Base-by-base conservation (phyloP, 64 coral and sea anemone genomes). In the Pocillopora damicornis region DNA sequence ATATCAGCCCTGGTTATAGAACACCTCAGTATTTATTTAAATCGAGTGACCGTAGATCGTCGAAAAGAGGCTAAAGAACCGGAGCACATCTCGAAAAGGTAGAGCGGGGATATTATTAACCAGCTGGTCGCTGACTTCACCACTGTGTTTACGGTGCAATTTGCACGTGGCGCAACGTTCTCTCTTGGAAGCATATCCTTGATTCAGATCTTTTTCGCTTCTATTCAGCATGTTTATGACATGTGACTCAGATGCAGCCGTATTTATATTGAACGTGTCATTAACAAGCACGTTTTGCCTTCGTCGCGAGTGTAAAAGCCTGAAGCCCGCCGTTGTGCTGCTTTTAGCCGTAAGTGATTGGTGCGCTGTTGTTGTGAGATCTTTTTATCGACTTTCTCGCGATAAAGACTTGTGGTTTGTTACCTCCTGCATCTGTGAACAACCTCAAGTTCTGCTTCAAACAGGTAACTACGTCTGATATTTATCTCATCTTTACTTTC, bases 231-330 rank as follows among this genome's bases (percentile, higher is more conserved):
- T 85, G 81, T 20, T 85, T 15, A 38, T 85, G 2, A 72, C 57
- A 26, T 72, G 81, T 65, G 63, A 85, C 16, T 72, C 81, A 23
- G 81, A 85, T 73, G 0, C 9, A 0, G 9, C 37, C 0, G 37
- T 58, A 15, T 85, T 85, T 7, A 73, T 85, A 25, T 37, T 85
- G 11, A 67, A 85, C 37, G 56, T 11, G 14, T 57, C 81, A 0
- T 15, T 85, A 13, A 85, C 81, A 15, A 85, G 37, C 22, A 38
- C 68, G 22, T 85, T 85, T 85, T 85, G 81, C 20, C 65, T 85
- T 5, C 65, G 65, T 2, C 81, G 65, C 20, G 81, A 85, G 56
- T 71, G 63, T 23, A 17, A 22, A 18, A 42, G 14, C 26, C 23
- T 85, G 7, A 85, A 71, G 20, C 13, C 81, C 0, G 57, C 11